Base-by-base conservation (phyloP, 2,888 invertebrate genomes). In the Cheilosia vulpina region DNA sequence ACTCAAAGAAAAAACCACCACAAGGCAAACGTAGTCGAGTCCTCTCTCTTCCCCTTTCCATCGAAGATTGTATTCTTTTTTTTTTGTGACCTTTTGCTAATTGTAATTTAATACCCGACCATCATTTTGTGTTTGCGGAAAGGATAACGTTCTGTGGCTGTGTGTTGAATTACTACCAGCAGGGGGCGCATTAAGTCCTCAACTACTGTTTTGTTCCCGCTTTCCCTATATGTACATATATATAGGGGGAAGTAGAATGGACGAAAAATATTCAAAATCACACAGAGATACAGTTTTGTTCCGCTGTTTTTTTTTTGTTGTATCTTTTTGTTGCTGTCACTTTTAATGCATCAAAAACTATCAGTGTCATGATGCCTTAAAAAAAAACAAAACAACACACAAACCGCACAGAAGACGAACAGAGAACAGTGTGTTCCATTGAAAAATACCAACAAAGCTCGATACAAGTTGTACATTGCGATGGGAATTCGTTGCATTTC, bases 81-180 rank as follows among this genome's bases (percentile, higher is more conserved):
- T 69, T 21, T 53, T 17, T 15, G 82, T 83, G 82, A 85, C 84
- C 84, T 85, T 85, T 80, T 72, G 71, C 84, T 85, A 85, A 85
- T 85, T 85, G 84, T 85, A 85, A 85, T 85, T 85, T 85, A 85
- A 85, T 85, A 85, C 60, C 83, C 71, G 34, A 43, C 76, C 60
- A 80, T 76, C 57, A 72, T 66, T 84, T 47, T 58, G 73, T 79
- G 65, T 79, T 80, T 85, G 83, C 79, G 53, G 79, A 69, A 65
- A 79, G 83, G 69, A 84, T 79, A 79, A 79, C 71, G 75, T 69
- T 65, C 63, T 57, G 63, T 58, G 69, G 53, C 63, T 62, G 68
- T 58, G 69, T 69, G 68, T 75, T 73, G 58, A 77, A 73, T 78
- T 63, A 62, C 69, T 57, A 47, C 68, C 78, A 79, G 73, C 83